Percentiles rank a stretch among this genome's conserved stretches.
Evolutionary conservation across 2,888 invertebrate species (phyloP).

Genomic region (Drosophila greeni): DNA sequence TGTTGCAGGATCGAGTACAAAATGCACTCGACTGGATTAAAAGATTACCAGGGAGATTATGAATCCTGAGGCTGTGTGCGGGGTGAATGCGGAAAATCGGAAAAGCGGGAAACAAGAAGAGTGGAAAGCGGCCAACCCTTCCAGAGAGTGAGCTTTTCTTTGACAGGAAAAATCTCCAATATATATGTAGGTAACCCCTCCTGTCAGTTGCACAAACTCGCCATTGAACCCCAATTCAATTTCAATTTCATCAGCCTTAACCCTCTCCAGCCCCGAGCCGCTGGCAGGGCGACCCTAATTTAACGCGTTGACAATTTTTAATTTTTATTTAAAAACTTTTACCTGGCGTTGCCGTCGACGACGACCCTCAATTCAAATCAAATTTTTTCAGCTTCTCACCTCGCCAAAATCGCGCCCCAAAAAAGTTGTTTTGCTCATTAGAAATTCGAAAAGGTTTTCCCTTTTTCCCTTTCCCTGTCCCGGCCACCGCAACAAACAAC

Average conservation of each 20-base stretch:
- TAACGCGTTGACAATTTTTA: slow-evolving; percentile 73
- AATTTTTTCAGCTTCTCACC: slow-evolving; percentile 44
- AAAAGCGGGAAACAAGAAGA: not conserved
- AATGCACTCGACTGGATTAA: slow-evolving; percentile 78
- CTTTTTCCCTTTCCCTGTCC: not conserved
- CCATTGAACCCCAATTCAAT: slow-evolving; percentile 47
- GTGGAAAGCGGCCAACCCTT: slow-evolving; percentile 38
- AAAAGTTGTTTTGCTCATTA: slow-evolving; percentile 57
- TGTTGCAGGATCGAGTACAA: slow-evolving; percentile 76
- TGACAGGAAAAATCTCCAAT: slow-evolving; percentile 20
- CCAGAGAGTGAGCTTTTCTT: slow-evolving; percentile 19
- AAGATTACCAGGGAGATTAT: slow-evolving; percentile 77
- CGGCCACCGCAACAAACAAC: slow-evolving; percentile 44
- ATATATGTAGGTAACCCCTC: slow-evolving; percentile 1
- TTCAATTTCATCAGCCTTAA: slow-evolving; percentile 57
- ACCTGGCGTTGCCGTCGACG: slow-evolving; percentile 23
- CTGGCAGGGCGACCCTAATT: slow-evolving; percentile 62
- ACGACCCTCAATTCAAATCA: slow-evolving; percentile 55
- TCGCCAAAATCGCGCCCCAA: slow-evolving; percentile 23
- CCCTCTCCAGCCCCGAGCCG: slow-evolving; percentile 27
- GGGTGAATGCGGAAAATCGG: not conserved
- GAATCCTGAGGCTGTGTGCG: slow-evolving; percentile 54
- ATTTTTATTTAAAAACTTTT: slow-evolving; percentile 74
- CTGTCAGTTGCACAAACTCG: slow-evolving; percentile 42
- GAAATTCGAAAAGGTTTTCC: slow-evolving; percentile 60